Conservation (phyloP, 2,888 invertebrate species). For the Dolomedes plantarius region DNA sequence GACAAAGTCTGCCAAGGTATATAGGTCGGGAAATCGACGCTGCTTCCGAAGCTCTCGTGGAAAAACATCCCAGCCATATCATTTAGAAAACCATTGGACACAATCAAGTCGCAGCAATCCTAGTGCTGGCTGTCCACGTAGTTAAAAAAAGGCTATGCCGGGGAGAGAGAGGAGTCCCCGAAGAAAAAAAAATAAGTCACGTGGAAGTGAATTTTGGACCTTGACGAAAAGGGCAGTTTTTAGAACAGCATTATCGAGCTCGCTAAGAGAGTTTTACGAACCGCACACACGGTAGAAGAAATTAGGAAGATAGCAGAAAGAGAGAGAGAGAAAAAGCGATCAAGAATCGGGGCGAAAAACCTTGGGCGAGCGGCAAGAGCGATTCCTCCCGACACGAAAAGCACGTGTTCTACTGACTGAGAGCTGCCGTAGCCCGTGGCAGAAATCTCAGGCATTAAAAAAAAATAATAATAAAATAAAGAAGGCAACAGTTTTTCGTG, state of each 20-base stretch:
- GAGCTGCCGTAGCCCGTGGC: neutral
- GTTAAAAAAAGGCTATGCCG: constrained; percentile 6
- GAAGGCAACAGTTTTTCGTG: constrained; percentile 10
- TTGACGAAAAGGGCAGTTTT: neutral
- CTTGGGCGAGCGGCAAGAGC: too few species aligned
- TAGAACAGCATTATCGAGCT: neutral
- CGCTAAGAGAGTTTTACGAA: too few species aligned
- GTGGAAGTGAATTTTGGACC: constrained; percentile 38
- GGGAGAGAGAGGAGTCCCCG: too few species aligned
- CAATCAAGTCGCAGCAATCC: neutral
- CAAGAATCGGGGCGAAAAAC: neutral
- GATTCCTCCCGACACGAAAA: neutral
- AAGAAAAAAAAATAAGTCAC: constrained; percentile 14
- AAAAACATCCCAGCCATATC: constrained; percentile 62
- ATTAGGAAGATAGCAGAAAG: neutral
- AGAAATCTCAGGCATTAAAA: neutral
- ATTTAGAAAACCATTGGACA: neutral
- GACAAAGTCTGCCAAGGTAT: constrained; percentile 74
- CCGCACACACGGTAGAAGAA: too few species aligned
- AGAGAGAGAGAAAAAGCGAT: neutral
- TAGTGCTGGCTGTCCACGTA: neutral
- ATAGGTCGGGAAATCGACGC: constrained; percentile 74
- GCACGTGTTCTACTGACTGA: constrained; percentile 13
- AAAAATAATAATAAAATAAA: constrained; percentile 13
- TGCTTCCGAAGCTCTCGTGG: constrained; percentile 73